These are phyloP conservation scores for Pocillopora meandrina DNA, from an alignment of 92 coral and sea anemone genomes.

Conservation along the genomic window DNA sequence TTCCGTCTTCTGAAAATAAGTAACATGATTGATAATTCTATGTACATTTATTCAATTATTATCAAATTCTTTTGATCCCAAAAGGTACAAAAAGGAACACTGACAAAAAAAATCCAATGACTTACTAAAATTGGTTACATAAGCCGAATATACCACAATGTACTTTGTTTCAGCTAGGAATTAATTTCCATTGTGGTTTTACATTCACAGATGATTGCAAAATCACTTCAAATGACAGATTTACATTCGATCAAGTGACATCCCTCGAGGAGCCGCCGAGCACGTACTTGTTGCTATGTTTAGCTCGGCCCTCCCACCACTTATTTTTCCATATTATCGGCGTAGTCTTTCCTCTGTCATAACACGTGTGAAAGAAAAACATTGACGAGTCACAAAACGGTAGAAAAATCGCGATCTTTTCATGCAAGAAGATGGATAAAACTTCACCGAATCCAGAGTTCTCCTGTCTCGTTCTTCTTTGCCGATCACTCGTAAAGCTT, in stretches of 20 bases:
- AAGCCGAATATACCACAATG: neutral
- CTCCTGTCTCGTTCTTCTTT: neutral
- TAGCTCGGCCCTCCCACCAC: slow-evolving; percentile 1
- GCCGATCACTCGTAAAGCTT: neutral
- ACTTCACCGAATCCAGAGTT: neutral
- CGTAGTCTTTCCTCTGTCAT: neutral
- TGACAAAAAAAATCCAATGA: neutral
- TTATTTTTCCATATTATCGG: neutral
- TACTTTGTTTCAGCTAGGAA: neutral
- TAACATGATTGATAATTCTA: neutral
- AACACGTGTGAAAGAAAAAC: neutral
- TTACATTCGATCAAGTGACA: neutral
- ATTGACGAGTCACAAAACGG: neutral
- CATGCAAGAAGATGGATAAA: neutral
- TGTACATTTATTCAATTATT: neutral
- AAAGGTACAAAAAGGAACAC: neutral
- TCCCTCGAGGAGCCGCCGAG: neutral
- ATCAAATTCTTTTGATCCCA: neutral
- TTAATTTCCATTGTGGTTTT: neutral
- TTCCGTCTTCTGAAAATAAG: neutral
- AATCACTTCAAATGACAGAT: neutral
- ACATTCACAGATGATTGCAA: neutral
- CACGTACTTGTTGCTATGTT: neutral
- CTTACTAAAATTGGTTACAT: neutral
- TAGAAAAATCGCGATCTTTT: neutral